Base-by-base conservation (phyloP, 2,888 invertebrate genomes). In the Lottia scabra region DNA sequence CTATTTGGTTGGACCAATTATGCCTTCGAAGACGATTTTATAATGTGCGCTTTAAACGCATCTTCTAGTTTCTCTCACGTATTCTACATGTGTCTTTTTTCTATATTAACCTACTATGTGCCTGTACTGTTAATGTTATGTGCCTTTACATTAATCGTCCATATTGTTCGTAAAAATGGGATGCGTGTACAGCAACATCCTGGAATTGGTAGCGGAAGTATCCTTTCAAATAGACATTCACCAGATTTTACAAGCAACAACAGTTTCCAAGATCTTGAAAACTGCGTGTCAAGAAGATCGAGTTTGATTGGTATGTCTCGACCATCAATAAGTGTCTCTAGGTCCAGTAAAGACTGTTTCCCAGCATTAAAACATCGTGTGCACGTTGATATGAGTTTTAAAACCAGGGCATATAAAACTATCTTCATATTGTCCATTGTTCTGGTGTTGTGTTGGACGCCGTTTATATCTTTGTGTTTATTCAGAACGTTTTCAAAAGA, bases 351-450 rank as follows among this genome's bases (percentile, higher is more conserved):
- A 23, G 19, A 23, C 13, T 56, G 56, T 56, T 23, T 56, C 12
- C 56, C 56, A 12, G 56, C 23, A 6, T 23, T 23, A 0, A 56
- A 23, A 16, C 8, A 23, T 23, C 19, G 74, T 65, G 62, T 80
- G 2, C 73, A 73, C 38, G 80, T 83, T 16, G 84, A 86, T 70
- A 79, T 85, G 67, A 80, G 80, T 30, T 85, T 85, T 68, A 87
- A 87, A 70, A 82, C 84, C 5, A 75, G 85, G 38, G 81, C 87
- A 1, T 87, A 87, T 71, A 82, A 84, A 56, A 87, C 87, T 8
- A 84, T 88, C 45, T 64, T 85, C 13, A 77, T 84, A 15, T 70
- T 88, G 12, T 87, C 81, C 68, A 44, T 85, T 1, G 78, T 80
- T 1, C 77, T 82, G 23, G 45, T 83, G 2, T 23, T 80, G 6